Conservation (phyloP, 2,888 invertebrate genomes). For the Neuroscelio doddi region DNA sequence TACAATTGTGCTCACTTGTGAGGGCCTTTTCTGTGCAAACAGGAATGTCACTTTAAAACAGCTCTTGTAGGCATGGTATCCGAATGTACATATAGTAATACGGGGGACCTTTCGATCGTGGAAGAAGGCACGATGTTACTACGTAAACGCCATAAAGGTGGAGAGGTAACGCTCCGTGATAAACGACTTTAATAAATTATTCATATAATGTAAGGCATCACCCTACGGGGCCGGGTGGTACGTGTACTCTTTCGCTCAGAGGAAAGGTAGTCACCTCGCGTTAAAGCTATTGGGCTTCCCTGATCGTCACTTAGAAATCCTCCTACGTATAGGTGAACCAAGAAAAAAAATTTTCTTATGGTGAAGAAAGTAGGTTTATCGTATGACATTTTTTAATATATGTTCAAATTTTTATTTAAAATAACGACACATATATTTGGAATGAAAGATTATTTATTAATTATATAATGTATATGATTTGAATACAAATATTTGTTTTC, state of each 20-base stretch:
- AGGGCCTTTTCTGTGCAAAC: slow-evolving; percentile 40
- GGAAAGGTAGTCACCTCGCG: slow-evolving; percentile 21
- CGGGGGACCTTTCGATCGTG: slow-evolving; percentile 47
- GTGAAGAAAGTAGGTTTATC: no score
- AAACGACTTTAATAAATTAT: slow-evolving; percentile 58
- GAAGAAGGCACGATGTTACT: slow-evolving; percentile 36
- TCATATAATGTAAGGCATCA: slow-evolving; percentile 51
- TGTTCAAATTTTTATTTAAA: no score
- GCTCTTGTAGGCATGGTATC: slow-evolving; percentile 18
- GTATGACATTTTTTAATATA: no score
- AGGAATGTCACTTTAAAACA: slow-evolving; percentile 29
- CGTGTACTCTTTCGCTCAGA: slow-evolving; percentile 40
- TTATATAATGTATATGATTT: no score
- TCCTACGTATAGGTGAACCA: no score
- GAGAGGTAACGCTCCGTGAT: slow-evolving; percentile 51
- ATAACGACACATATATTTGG: no score
- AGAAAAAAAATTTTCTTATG: no score
- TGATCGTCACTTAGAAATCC: slow-evolving; percentile 31
- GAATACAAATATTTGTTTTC: no score
- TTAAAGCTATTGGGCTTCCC: slow-evolving; percentile 32
- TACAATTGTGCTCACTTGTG: slow-evolving; percentile 47
- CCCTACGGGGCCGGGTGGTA: slow-evolving; percentile 19
- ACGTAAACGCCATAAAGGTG: slow-evolving; percentile 44
- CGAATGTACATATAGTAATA: slow-evolving; percentile 22
- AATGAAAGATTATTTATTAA: no score